Conservation (phyloP, 2,888 invertebrate species). For the Mesochorus sp. region DNA sequence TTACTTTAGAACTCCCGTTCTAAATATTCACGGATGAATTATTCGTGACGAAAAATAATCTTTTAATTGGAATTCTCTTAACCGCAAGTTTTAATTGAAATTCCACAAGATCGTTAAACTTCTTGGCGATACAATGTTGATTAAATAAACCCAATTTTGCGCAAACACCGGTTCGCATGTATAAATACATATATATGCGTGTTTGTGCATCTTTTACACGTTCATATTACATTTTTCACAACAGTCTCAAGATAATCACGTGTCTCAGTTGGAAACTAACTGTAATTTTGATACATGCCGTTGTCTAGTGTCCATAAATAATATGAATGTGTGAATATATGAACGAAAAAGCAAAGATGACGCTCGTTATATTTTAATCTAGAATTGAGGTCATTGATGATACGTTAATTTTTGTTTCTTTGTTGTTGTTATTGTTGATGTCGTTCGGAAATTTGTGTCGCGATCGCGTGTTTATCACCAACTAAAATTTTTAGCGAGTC, state of each 20-base stretch:
- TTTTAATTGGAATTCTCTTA: too few relatives aligned
- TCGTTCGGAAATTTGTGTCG: neutral
- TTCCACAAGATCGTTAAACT: too few relatives aligned
- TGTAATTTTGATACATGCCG: too few relatives aligned
- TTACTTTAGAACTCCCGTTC: too few relatives aligned
- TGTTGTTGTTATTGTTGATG: neutral
- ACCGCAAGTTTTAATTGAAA: too few relatives aligned
- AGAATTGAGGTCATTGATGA: constrained; percentile 34
- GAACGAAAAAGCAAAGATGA: neutral
- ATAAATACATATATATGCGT: neutral
- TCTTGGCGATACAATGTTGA: too few relatives aligned
- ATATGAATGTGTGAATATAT: neutral
- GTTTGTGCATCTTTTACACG: too few relatives aligned
- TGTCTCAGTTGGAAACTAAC: too few relatives aligned
- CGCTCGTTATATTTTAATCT: constrained; percentile 1
- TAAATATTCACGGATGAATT: too few relatives aligned
- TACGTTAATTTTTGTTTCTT: neutral
- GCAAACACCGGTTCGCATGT: neutral
- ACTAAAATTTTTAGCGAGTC: neutral
- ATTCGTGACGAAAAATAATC: too few relatives aligned
- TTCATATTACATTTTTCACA: too few relatives aligned
- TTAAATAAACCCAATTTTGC: neutral
- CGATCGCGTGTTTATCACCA: constrained; percentile 4
- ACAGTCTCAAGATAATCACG: too few relatives aligned
- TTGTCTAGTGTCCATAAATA: neutral